Percentiles rank a stretch among this genome's conserved stretches.
Conservation (phyloP, 2,797 vertebrate species). For the Pseudomugil tenellus region DNA sequence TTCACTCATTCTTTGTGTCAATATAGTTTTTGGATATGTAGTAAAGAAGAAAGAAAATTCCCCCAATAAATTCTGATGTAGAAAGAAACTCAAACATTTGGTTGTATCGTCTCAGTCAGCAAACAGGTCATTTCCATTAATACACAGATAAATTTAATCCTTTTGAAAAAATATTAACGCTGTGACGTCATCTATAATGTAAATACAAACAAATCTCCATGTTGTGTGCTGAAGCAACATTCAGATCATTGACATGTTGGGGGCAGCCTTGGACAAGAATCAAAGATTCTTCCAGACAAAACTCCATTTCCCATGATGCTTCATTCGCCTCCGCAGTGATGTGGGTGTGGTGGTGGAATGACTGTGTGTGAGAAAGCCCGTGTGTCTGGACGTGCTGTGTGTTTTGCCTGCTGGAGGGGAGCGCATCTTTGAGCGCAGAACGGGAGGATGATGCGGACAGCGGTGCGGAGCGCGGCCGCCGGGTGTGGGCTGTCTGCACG, state of each 20-base stretch:
- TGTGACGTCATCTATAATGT: not conserved
- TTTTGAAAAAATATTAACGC: too few species aligned
- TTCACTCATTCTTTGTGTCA: too few species aligned
- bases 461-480: slow-evolving; percentile 36
- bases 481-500: slow-evolving; percentile 17
- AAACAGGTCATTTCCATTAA: not conserved
- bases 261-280: slow-evolving; percentile 36
- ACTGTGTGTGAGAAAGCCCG: slow-evolving; percentile 34
- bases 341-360: slow-evolving; percentile 77
- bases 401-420: slow-evolving; percentile 22
- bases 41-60: not conserved
- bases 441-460: slow-evolving; percentile 58
- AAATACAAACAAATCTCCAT: not conserved
- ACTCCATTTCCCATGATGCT: slow-evolving; percentile 75
- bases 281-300: not conserved
- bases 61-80: not conserved
- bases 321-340: slow-evolving; percentile 75
- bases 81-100: not conserved
- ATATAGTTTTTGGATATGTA: not conserved
- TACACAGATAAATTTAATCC: not conserved
- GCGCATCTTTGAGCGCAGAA: slow-evolving; percentile 58
- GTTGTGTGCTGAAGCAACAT: not conserved
- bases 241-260: slow-evolving; percentile 13
- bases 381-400: slow-evolving; percentile 25
- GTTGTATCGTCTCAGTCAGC: not conserved